Percentiles rank a stretch among this genome's conserved stretches.
phyloP scores from a whole-genome alignment of 2,113 vertebrate species.

The Prionailurus viverrinus region DNA sequence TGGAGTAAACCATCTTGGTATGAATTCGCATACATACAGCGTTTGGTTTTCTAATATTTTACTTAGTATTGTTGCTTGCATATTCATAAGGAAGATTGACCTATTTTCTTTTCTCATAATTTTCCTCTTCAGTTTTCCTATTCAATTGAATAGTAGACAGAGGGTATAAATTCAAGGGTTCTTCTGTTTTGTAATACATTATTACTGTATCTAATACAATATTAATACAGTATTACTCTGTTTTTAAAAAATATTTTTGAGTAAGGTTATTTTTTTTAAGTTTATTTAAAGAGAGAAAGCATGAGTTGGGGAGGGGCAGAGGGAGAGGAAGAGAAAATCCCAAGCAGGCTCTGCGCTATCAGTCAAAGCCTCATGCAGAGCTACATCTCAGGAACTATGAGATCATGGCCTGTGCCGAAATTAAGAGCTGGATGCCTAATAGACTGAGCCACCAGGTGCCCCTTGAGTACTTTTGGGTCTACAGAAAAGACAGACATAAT shows the following conservation, averaged over 20 bases:
- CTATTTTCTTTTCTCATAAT: not conserved
- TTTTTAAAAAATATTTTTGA: not conserved
- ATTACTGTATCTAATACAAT: not conserved
- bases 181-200: not conserved
- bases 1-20: not conserved
- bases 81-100: not conserved
- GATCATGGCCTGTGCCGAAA: not conserved
- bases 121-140: not conserved
- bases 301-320: not conserved
- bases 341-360: not conserved
- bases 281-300: not conserved
- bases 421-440: not conserved
- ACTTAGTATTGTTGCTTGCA: not conserved
- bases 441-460: not conserved
- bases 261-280: not conserved
- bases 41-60: not conserved
- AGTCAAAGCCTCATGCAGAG: no score
- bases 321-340: not conserved
- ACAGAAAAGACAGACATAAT: not conserved
- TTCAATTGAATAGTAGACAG: not conserved
- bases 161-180: not conserved
- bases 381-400: not conserved
- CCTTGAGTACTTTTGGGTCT: slow-evolving; percentile 16
- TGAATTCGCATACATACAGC: not conserved
- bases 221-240: not conserved